Evolutionary conservation across 64 coral and sea anemone genomes (phyloP), one percentile per base, ranked within the genome.

Genomic region (Stylophora pistillata): DNA sequence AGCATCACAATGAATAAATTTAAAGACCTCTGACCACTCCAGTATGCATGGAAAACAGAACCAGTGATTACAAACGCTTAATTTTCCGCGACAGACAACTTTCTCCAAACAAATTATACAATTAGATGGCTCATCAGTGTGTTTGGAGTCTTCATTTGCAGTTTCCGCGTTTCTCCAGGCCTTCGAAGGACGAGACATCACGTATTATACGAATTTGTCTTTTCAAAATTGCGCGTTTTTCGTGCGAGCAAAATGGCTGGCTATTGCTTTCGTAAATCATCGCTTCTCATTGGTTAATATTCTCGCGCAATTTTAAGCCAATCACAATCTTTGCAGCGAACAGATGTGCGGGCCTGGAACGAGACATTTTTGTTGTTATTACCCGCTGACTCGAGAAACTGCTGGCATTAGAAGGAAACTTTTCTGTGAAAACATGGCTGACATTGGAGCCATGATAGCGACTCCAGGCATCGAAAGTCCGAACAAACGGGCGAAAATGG

Each of bases 401-500:
- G 94, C 85, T 77, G 90, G 52, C 89, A 89, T 89, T 82, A 92
- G 54, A 87, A 85, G 95, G 92, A 96, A 96, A 93, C 89, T 87
- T 93, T 82, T 92, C 81, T 78, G 81, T 81, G 91, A 92, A 93
- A 96, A 96, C 95, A 96, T 96, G 95, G 95, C 95, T 88, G 95
- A 96, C 52, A 87, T 96, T 87, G 95, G 89, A 70, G 95, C 91
- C 34, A 93, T 96, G 88, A 87, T 96, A 93, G 95, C 95, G 64
- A 31, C 61, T 13, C 23, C 80, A 53, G 91, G 95, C 75, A 92
- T 96, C 81, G 95, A 96, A 79, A 96, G 95, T 87, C 95, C 95
- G 31, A 96, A 96, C 65, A 96, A 96, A 89, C 91, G 95, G 95
- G 95, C 95, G 55, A 96, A 96, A 96, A 96, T 96, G 69, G 95